Base-by-base conservation (phyloP, 2,113 vertebrate genomes). In the Phasianus colchicus region DNA sequence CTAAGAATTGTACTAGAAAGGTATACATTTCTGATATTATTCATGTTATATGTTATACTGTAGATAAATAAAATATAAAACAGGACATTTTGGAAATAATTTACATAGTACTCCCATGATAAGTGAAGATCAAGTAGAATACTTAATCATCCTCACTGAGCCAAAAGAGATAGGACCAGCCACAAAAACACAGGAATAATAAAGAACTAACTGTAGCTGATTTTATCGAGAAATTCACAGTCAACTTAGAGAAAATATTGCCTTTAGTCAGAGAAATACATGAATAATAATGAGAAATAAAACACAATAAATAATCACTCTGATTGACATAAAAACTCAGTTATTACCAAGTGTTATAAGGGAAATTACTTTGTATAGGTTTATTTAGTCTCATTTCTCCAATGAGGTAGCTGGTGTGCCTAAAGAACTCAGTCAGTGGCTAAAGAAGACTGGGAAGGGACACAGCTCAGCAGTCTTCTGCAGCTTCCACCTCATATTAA, bases 61-160 rank as follows among this genome's bases (percentile, higher is more conserved):
- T 61, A 90, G 29, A 60, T 34, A 95, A 84, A 89, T 47, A 27
- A 95, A 91, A 87, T 71, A 10, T 67, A 52, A 85, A 95, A 3
- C 48, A 65, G 45, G n/a, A 75, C 25, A 73, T 81, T 84, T 70
- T 73, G 87, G 14, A 90, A 93, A 94, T 66, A 43, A 93, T 96
- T 97, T 96, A 93, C 71, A 89, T 83, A 90, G 54, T 24, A 80
- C 38, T 94, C 77, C 60, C 75, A 93, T 50, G 67, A 40, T 83
- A 95, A 95, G 34, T 81, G 77, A 91, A 93, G 70, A 95, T 94
- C 82, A 96, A 95, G 45, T 78, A 38, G 80, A 96, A 95, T 94
- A 83, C 91, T 96, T 97, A 93, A 92, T 85, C 78, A 48, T 64
- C 10, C 47, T 86, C 61, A 36, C 85, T 95, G 82, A 96, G 75